Percentiles rank a stretch among this genome's conserved stretches.
These are phyloP conservation scores for Sitta europaea DNA, from an alignment of 2,113 vertebrate genomes.

Conservation along the genomic window DNA sequence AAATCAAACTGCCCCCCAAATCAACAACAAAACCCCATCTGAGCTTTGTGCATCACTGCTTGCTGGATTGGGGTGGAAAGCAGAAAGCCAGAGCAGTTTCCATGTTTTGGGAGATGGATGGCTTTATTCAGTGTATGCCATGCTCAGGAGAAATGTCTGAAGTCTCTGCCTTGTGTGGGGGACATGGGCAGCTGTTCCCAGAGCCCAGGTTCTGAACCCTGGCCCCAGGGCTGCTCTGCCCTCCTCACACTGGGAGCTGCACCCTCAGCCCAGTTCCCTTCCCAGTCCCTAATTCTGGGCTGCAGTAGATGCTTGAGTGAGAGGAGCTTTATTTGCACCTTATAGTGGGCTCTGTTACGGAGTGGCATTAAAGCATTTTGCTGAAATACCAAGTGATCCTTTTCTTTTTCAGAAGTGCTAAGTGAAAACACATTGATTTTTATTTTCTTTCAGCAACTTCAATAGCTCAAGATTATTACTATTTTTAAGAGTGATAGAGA, in stretches of 20 bases:
- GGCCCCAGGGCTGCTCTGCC: neutral
- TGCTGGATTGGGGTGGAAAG: neutral
- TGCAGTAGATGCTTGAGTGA: neutral
- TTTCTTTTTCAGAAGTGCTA: conserved; percentile 7
- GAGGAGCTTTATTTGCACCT: neutral
- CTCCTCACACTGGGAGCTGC: accelerated
- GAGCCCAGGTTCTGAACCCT: accelerated
- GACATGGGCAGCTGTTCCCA: accelerated
- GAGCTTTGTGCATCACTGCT: neutral
- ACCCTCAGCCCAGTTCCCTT: neutral
- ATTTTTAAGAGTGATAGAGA: conserved; percentile 55
- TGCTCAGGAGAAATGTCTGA: accelerated
- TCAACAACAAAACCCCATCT: neutral
- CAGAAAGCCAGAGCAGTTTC: neutral
- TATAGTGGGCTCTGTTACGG: neutral
- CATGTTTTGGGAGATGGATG: neutral
- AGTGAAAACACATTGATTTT: conserved; percentile 59
- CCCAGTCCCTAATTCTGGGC: neutral
- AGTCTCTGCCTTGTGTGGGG: neutral
- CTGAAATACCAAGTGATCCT: conserved; percentile 34
- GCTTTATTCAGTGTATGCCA: neutral
- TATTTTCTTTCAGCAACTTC: conserved; percentile 32
- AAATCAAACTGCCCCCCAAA: neutral
- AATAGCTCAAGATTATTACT: conserved; percentile 52
- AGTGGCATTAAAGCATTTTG: conserved; percentile 23